Evolutionary conservation across 2,113 vertebrate genomes (phyloP).

Genomic region (Trochalopteron elliotii): DNA sequence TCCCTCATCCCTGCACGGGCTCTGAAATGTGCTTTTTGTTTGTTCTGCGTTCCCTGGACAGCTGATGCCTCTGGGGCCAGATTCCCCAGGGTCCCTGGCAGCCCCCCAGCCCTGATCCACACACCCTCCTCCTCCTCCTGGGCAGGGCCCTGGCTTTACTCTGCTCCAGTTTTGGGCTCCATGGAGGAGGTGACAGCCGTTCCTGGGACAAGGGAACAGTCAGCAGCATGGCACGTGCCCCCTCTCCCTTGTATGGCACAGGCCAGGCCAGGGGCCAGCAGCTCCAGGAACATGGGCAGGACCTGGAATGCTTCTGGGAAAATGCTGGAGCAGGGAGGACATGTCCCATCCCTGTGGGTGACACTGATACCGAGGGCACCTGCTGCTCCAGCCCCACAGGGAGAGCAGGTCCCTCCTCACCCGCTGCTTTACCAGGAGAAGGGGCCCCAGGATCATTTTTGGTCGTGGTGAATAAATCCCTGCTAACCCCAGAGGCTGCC

Average conservation of each 20-base stretch:
- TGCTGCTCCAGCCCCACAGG: background rate
- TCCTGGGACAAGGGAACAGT: background rate
- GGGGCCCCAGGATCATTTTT: background rate
- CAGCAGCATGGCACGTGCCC: background rate
- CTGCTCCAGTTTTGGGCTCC: background rate
- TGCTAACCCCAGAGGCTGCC: background rate
- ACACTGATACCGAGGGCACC: background rate
- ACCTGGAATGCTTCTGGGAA: background rate
- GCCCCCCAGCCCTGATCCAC: background rate
- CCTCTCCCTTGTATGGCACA: background rate
- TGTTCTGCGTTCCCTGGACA: background rate
- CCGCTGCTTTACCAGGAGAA: background rate
- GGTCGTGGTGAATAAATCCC: background rate
- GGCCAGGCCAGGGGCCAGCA: background rate
- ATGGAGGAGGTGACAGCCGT: background rate
- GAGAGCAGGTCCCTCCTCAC: background rate
- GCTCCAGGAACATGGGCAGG: background rate
- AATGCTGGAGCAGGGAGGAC: background rate
- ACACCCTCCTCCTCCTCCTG: fast-evolving
- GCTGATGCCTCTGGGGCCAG: background rate
- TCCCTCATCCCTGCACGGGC: background rate
- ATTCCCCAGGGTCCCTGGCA: background rate
- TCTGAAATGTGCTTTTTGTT: background rate
- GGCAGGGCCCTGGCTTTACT: background rate
- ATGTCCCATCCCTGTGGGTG: background rate